Conservation (phyloP, 2,797 vertebrate genomes). For the Myiotriccus ornatus region DNA sequence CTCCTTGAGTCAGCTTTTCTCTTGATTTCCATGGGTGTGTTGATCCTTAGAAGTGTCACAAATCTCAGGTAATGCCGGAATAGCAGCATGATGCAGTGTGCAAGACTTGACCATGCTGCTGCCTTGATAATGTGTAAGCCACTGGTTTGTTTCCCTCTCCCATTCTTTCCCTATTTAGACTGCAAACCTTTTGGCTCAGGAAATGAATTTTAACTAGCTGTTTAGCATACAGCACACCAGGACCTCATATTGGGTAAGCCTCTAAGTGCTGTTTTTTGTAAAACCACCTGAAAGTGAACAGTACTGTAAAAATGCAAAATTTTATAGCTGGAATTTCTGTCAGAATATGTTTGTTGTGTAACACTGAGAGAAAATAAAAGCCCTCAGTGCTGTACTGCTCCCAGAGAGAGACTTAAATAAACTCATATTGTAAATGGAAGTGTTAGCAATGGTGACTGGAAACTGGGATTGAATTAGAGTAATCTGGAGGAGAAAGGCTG, state of each 20-base stretch:
- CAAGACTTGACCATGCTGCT: background rate
- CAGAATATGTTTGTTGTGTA: background rate
- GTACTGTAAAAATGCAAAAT: background rate
- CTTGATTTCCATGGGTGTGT: background rate
- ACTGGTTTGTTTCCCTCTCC: background rate
- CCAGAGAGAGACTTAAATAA: background rate
- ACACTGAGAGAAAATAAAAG: background rate
- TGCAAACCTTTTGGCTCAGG: background rate
- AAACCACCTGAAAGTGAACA: background rate
- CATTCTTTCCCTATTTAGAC: background rate
- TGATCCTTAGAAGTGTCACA: background rate
- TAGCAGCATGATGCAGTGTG: rapidly evolving
- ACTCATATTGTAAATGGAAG: background rate
- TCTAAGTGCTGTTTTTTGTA: background rate
- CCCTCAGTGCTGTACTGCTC: background rate
- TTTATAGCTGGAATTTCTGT: background rate
- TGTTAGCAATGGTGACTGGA: background rate
- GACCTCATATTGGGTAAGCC: background rate
- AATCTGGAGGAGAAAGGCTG: background rate
- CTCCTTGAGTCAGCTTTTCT: background rate
- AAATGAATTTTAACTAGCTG: background rate
- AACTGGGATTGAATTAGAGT: background rate
- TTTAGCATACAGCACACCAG: background rate
- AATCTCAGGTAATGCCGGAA: background rate
- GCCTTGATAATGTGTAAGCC: background rate